Base-by-base conservation (phyloP, 2,797 vertebrate genomes). In the Liasis olivaceus region DNA sequence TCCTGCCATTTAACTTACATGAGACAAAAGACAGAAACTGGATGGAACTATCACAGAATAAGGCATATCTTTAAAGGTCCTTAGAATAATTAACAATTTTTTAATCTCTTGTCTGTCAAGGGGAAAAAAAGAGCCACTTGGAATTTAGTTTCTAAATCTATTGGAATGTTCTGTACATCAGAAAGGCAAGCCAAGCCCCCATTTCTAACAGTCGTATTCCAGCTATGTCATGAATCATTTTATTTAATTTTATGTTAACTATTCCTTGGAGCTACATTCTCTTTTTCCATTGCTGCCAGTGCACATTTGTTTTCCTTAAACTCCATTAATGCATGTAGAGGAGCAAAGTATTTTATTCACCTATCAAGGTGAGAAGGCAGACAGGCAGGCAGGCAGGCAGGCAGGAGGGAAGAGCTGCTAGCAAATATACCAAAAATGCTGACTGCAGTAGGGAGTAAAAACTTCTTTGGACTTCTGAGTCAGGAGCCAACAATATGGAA, bases 61-160 rank as follows among this genome's bases (percentile, higher is more conserved):
- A 5, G 8, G 17, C 63, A 54, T 85, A 15, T 66, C 7, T 47
- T 24, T 8, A 2, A 51, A 56, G 36, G 1, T 86, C 62, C 58
- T 93, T 84, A 63, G 72, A 94, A 88, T 17, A 84, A 89, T 56
- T 63, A 86, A 28, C 59, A 28, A 93, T 90, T 72, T 89, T 42
- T 56, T 93, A 42, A 56, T 58, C 6, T 77, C 88, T 72, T 0
- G 0, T 13, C 0, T 0, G 12, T n/a, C 13, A 12, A 51, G 17
- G 47, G 69, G 15, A 59, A 56, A 28, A 72, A 47, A 42, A n/a
- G 17, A 22, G 42, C 51, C 31, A 28, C 12, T 26, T 64, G 15
- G 42, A 47, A 54, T 6, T 24, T 24, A 2, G 28, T 47, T 22
- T 47, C 17, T 13, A 62, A 14, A 58, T 9, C 9, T 17, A 87